These are phyloP conservation scores for Euglossa dilemma DNA, from an alignment of 1,140 invertebrate species.

Conservation along the genomic window DNA sequence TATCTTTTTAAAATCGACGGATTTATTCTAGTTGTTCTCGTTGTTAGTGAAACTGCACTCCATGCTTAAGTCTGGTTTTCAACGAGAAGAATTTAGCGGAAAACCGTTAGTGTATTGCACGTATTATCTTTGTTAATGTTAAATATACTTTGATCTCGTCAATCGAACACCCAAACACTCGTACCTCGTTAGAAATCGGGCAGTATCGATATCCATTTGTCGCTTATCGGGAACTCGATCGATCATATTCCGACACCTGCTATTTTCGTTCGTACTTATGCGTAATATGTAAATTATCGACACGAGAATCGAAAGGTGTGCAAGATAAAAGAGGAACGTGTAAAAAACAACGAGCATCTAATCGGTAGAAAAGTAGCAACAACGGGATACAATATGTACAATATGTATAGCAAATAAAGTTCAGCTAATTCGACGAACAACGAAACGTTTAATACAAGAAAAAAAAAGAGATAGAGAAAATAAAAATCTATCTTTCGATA, in stretches of 20 bases:
- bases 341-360: not conserved
- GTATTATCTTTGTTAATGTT: not conserved
- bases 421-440: not conserved
- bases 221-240: not conserved
- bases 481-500: not conserved
- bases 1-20: constrained; percentile 47
- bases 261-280: constrained; percentile 16
- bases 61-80: constrained; percentile 22
- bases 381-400: not conserved
- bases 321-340: not conserved
- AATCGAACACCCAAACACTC: constrained; percentile 11
- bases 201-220: constrained; percentile 5
- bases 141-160: not conserved
- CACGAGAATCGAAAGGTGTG: not conserved
- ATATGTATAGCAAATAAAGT: not conserved
- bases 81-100: not conserved
- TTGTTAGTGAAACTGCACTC: constrained; percentile 34
- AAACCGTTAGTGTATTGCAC: constrained; percentile 17
- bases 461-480: not conserved
- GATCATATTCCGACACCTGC: not conserved
- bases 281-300: constrained; percentile 21
- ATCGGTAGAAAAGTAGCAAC: not conserved
- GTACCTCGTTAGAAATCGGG: constrained; percentile 21
- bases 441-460: not conserved
- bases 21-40: not conserved